Conservation (phyloP, 2,797 vertebrate species). For the Tapera naevia region DNA sequence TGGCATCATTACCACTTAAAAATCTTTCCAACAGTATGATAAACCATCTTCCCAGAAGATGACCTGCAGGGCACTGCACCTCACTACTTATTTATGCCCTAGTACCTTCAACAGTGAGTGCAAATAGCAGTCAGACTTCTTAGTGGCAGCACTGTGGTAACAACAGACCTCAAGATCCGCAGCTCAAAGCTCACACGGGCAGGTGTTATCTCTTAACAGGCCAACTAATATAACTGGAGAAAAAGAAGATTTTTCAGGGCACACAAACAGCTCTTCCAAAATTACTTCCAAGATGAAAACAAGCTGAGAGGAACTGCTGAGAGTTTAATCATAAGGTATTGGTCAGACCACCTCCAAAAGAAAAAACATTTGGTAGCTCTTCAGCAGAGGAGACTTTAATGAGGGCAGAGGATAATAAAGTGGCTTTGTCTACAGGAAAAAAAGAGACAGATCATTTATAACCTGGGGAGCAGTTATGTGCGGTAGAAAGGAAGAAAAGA, state of each 20-base stretch:
- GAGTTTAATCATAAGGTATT: conserved; percentile 28
- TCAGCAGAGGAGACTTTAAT: not conserved
- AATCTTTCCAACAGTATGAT: not conserved
- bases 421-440: not conserved
- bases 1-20: not conserved
- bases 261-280: not conserved
- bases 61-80: not conserved
- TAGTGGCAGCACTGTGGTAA: not conserved
- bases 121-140: not conserved
- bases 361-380: not conserved
- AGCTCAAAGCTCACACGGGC: not conserved
- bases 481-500: not conserved
- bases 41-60: not conserved
- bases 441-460: not conserved
- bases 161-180: not conserved
- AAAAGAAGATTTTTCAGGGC: not conserved
- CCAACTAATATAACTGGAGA: not conserved
- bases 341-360: not conserved
- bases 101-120: not conserved
- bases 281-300: conserved; percentile 2
- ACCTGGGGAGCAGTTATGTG: not conserved
- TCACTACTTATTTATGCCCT: not conserved
- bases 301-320: not conserved
- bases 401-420: not conserved
- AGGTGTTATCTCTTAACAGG: not conserved